Evolutionary conservation across 1,140 invertebrate species (phyloP).

Genomic region (Watersipora subatra): DNA sequence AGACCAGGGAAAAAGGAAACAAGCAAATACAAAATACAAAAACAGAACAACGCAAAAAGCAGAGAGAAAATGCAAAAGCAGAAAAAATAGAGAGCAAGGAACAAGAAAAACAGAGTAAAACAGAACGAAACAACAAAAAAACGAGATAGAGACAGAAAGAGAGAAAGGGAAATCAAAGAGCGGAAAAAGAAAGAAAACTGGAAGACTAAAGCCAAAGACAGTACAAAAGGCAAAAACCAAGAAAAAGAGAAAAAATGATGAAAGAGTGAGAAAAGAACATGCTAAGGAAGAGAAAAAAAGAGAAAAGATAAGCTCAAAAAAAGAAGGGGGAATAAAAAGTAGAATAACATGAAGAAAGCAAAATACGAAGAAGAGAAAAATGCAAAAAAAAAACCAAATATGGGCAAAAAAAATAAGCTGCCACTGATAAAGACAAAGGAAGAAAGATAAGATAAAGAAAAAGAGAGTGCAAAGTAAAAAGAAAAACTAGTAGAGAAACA

Average conservation of each 20-base stretch:
- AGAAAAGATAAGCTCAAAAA: not conserved
- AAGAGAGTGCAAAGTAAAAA: not conserved
- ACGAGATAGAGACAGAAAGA: slow-evolving; percentile 2
- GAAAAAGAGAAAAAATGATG: too few species aligned
- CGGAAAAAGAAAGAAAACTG: slow-evolving; percentile 1
- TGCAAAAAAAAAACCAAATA: too few species aligned
- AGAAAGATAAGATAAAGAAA: not conserved
- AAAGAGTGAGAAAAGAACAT: too few species aligned
- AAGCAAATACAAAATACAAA: not conserved
- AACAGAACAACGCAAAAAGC: not conserved
- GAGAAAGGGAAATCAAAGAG: slow-evolving; percentile 2
- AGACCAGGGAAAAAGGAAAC: not conserved
- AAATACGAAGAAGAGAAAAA: too few species aligned
- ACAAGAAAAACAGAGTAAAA: not conserved
- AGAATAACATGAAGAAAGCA: not conserved
- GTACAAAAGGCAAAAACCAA: too few species aligned
- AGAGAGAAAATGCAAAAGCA: not conserved
- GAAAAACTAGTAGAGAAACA: not conserved
- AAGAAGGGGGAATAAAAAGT: not conserved
- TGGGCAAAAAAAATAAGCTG: not conserved
- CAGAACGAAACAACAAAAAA: not conserved
- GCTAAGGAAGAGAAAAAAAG: slow-evolving; percentile 1
- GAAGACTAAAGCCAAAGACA: too few species aligned
- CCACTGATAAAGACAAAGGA: not conserved
- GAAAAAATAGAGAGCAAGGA: not conserved